Evolutionary conservation across 1,140 invertebrate genomes (phyloP).

Genomic region (Himalopsyche phryganea): DNA sequence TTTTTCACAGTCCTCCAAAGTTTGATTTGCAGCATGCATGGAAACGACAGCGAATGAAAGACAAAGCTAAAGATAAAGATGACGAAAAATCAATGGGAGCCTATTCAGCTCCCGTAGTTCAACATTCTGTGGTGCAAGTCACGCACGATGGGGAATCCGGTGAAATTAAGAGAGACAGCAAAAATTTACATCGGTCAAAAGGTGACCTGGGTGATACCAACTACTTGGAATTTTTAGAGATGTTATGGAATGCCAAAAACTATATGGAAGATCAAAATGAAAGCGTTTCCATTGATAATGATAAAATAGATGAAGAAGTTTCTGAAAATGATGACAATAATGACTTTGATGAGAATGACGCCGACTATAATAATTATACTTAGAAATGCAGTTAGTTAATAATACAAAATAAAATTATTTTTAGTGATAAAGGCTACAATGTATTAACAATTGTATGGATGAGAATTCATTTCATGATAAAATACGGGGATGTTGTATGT

Average conservation of each 20-base stretch:
- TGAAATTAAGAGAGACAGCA: slow-evolving; percentile 9
- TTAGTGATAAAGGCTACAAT: too few relatives aligned
- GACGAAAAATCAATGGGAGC: slow-evolving; percentile 39
- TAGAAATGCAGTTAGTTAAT: too few relatives aligned
- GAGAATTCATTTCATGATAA: too few relatives aligned
- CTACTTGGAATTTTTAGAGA: slow-evolving; percentile 18
- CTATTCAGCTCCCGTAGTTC: slow-evolving; percentile 42
- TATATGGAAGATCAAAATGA: not conserved
- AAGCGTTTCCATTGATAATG: slow-evolving; percentile 1
- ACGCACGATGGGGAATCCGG: slow-evolving; percentile 39
- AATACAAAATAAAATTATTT: slow-evolving; percentile 1
- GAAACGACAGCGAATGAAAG: slow-evolving; percentile 44
- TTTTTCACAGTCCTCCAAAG: slow-evolving; percentile 43
- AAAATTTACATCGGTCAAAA: slow-evolving; percentile 10
- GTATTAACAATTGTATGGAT: too few relatives aligned
- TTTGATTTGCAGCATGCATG: slow-evolving; percentile 50
- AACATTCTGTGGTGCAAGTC: slow-evolving; percentile 38
- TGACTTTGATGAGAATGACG: slow-evolving; percentile 1
- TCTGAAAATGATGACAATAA: slow-evolving; percentile 15
- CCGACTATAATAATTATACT: too few relatives aligned
- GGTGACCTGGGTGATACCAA: slow-evolving; percentile 15
- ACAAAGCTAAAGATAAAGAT: slow-evolving; percentile 19
- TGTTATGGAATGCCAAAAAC: slow-evolving; percentile 3
- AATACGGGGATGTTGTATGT: too few relatives aligned
- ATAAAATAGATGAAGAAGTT: slow-evolving; percentile 13